Percentiles rank a stretch among this genome's conserved stretches.
phyloP scores from a whole-genome alignment of 2,888 invertebrate species.

The Tachina grossa region DNA sequence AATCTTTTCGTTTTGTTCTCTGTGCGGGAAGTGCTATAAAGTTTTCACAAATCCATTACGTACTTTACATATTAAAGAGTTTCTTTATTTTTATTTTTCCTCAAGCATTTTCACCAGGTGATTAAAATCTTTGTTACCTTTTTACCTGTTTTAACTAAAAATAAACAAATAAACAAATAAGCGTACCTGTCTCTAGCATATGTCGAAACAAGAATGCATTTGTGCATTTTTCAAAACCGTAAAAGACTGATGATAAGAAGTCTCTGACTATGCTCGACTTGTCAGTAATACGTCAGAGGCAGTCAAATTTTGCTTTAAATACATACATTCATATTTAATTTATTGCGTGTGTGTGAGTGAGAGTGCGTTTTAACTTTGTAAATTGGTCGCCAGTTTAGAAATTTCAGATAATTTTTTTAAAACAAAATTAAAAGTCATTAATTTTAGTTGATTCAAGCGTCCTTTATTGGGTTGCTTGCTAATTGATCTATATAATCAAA shows the following conservation, averaged over 20 bases:
- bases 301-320: conserved; percentile 40
- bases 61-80: conserved; percentile 63
- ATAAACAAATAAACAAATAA: conserved; percentile 19
- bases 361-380: conserved; percentile 13
- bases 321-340: background rate
- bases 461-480: background rate
- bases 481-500: background rate
- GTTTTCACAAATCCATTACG: conserved; percentile 41
- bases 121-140: conserved; percentile 50
- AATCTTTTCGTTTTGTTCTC: background rate
- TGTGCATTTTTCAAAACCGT: conserved; percentile 22
- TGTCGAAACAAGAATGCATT: background rate
- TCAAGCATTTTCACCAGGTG: conserved; percentile 9
- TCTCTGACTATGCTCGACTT: conserved; percentile 11
- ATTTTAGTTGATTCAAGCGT: conserved; percentile 49
- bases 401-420: conserved; percentile 29
- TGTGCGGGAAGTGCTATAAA: background rate
- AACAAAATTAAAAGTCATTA: conserved; percentile 56
- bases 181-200: conserved; percentile 24
- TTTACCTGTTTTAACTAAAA: conserved; percentile 61
- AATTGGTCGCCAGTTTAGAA: conserved; percentile 39
- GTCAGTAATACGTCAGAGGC: conserved; percentile 65
- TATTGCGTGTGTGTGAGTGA: background rate
- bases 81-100: conserved; percentile 18
- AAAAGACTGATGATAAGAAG: conserved; percentile 65